phyloP scores from a whole-genome alignment of 2,113 vertebrate species.

The Mirounga angustirostris region DNA sequence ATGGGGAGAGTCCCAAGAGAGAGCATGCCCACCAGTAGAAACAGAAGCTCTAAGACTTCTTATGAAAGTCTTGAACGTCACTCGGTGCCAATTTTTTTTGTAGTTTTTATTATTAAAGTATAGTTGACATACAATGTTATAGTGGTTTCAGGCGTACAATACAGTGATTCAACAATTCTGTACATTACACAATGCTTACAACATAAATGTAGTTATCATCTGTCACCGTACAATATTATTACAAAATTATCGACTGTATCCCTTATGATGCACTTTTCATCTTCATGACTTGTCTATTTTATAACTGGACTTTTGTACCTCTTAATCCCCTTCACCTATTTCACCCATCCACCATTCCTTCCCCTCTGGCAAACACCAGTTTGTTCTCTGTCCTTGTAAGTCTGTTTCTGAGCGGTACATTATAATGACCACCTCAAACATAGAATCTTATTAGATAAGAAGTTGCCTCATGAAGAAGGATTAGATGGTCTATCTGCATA shows the following conservation, averaged over 20 bases:
- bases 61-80: not conserved
- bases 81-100: not conserved
- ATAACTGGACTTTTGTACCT: not conserved
- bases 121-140: not conserved
- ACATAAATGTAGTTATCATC: not conserved
- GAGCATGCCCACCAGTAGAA: too few relatives aligned
- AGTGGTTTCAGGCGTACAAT: not conserved
- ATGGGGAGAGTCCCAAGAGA: not conserved
- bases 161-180: not conserved
- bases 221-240: not conserved
- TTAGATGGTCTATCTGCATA: not conserved
- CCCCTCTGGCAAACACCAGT: not conserved
- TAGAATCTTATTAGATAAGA: not conserved
- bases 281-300: not conserved
- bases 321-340: not conserved
- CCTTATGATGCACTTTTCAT: not conserved
- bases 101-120: not conserved
- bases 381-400: not conserved
- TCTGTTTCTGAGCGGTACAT: not conserved
- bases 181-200: not conserved
- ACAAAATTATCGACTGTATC: not conserved
- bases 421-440: not conserved
- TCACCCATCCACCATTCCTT: not conserved
- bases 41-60: not conserved
- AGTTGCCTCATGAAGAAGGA: not conserved